Base-by-base conservation (phyloP, 2,888 invertebrate genomes). In the Tiphia femorata region DNA sequence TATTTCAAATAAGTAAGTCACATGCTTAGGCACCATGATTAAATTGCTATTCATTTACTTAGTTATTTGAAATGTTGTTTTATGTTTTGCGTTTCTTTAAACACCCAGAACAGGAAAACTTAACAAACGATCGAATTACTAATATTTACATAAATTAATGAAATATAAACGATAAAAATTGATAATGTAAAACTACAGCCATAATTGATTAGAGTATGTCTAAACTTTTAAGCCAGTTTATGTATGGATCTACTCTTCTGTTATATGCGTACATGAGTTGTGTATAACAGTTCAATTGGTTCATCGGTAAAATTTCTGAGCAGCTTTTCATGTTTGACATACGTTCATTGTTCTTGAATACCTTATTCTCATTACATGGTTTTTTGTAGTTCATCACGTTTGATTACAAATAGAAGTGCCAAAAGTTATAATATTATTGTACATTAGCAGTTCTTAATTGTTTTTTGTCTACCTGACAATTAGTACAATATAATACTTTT, bases 121-220 rank as follows among this genome's bases (percentile, higher is more conserved):
- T 58, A 63, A 62, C 58, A 42, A 71, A 53, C 42, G 33, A 68
- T 57, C 67, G 58, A 64, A 70, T 65, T 62, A 64, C 69, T 76
- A 79, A 72, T 79, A 79, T 79, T 70, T 79, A 79, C 79, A 77
- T 68, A 67, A 67, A 78, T 70, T 67, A 73, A 73, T 58, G 63
- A 70, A 72, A 62, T 66, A 75, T 64, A 70, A 72, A 68, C 62
- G 69, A 73, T 70, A 73, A 61, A 70, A 66, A 59, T 73, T 66
- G 68, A 69, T 72, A 68, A 75, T 67, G 50, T 62, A 70, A 64
- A 68, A 66, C 70, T 75, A 72, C 66, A 67, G 62, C 64, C 71
- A 61, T 65, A 67, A 68, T 50, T 64, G 60, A 63, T 70, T 67
- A 65, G 64, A 64, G 66, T 64, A 64, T 68, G 59, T 71, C 62